phyloP scores from a whole-genome alignment of 2,797 vertebrate species.

The Zalophus californianus region DNA sequence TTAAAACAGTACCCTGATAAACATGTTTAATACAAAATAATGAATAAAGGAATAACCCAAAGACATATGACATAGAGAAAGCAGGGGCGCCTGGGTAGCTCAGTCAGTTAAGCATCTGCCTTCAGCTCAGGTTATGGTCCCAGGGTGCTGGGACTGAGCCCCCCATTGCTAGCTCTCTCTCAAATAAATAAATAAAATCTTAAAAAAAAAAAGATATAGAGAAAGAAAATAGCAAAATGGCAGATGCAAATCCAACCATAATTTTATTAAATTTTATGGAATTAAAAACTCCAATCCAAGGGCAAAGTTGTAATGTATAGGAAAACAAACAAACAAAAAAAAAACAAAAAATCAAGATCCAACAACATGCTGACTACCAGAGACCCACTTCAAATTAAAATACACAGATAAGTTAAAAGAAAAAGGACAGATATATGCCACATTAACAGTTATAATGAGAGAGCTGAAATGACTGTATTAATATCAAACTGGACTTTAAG shows the following conservation, averaged over 20 bases:
- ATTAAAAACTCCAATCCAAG: background rate
- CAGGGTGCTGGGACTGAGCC: too few relatives aligned
- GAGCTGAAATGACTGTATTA: background rate
- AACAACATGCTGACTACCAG: background rate
- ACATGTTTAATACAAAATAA: background rate
- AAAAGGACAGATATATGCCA: background rate
- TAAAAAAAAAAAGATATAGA: background rate
- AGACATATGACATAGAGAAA: background rate
- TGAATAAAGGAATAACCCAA: background rate
- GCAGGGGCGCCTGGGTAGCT: background rate
- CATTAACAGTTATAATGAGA: background rate
- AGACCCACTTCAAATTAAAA: slow-evolving; percentile 13
- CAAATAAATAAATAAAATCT: too few relatives aligned
- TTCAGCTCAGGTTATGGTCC: too few relatives aligned
- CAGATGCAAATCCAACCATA: background rate
- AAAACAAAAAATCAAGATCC: background rate
- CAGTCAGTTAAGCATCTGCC: background rate
- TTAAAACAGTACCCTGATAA: background rate
- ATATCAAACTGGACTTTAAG: background rate
- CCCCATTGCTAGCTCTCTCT: too few relatives aligned
- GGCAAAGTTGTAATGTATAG: background rate
- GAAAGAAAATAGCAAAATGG: slow-evolving; percentile 12
- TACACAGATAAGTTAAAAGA: background rate
- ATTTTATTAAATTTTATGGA: background rate
- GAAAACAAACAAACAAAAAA: background rate